phyloP scores from a whole-genome alignment of 2,888 invertebrate genomes.

The Allacma fusca region DNA sequence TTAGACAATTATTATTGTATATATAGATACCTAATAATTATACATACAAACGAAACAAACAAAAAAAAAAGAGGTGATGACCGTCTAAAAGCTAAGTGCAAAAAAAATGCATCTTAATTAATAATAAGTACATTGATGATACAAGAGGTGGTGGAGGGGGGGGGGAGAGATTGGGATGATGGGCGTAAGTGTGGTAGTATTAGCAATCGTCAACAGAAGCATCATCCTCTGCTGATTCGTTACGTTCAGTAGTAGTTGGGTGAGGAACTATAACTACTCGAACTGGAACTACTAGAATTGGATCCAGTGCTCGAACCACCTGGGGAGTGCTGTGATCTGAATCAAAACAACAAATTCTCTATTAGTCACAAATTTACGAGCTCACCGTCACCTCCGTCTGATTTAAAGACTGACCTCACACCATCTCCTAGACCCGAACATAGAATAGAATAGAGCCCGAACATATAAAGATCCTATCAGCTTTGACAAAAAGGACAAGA shows the following conservation, averaged over 20 bases:
- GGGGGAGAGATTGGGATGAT: conserved; percentile 8
- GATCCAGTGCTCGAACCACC: conserved; percentile 48
- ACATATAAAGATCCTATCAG: no score
- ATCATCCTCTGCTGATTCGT: not conserved
- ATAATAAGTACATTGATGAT: not conserved
- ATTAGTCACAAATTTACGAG: conserved; percentile 9
- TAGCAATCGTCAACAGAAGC: not conserved
- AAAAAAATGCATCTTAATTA: not conserved
- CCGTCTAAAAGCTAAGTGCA: no score
- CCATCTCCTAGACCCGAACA: no score
- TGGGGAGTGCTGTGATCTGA: conserved; percentile 55
- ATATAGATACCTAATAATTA: no score
- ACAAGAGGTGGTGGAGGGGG: conserved; percentile 14
- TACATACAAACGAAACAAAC: no score
- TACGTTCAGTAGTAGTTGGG: conserved; percentile 48
- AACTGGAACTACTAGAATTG: conserved; percentile 43
- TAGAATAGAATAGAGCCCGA: no score
- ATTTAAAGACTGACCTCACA: not conserved
- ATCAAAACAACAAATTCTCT: conserved; percentile 25
- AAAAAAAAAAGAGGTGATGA: no score
- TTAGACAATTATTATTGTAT: no score
- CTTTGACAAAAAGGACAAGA: no score
- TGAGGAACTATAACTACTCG: conserved; percentile 45
- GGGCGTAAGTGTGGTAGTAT: conserved; percentile 8
- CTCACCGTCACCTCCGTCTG: not conserved